Percentiles rank a stretch among this genome's conserved stretches.
phyloP scores from a whole-genome alignment of 35 echinoderm and acorn worm genomes.

The Stichopus chloronotus region DNA sequence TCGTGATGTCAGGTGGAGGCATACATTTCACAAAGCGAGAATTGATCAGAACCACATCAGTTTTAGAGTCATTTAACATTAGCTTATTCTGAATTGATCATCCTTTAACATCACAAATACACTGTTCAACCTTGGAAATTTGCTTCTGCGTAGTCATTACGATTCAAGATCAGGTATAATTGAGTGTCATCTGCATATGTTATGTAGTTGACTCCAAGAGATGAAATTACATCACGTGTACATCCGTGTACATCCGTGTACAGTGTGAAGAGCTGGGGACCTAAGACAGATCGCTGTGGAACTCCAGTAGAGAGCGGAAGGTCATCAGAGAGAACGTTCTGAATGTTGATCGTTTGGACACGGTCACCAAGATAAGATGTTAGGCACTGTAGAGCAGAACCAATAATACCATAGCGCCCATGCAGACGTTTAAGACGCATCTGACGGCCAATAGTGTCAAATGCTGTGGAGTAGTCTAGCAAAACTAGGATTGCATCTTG shows the following conservation, averaged over 20 bases:
- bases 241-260: too few relatives aligned
- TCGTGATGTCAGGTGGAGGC: neutral
- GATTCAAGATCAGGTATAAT: slow-evolving; percentile 56
- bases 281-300: slow-evolving; percentile 75
- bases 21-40: too few relatives aligned
- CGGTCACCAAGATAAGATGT: slow-evolving; percentile 57
- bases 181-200: slow-evolving; percentile 72
- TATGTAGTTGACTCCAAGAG: slow-evolving; percentile 47
- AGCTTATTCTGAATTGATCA: neutral
- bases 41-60: too few relatives aligned
- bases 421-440: slow-evolving; percentile 54
- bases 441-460: slow-evolving; percentile 71
- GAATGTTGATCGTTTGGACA: slow-evolving; percentile 46
- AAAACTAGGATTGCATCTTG: slow-evolving; percentile 54
- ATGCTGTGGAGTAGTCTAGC: slow-evolving; percentile 65
- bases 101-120: slow-evolving; percentile 3
- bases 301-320: slow-evolving; percentile 56
- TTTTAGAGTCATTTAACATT: too few relatives aligned
- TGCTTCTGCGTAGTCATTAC: neutral
- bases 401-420: slow-evolving; percentile 60
- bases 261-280: slow-evolving; percentile 67
- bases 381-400: slow-evolving; percentile 63
- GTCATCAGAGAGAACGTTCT: neutral
- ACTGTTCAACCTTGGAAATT: neutral
- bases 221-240: slow-evolving; percentile 38